These are phyloP conservation scores for Dermatophagoides farinae DNA, from an alignment of 1,140 invertebrate genomes.

Conservation along the genomic window DNA sequence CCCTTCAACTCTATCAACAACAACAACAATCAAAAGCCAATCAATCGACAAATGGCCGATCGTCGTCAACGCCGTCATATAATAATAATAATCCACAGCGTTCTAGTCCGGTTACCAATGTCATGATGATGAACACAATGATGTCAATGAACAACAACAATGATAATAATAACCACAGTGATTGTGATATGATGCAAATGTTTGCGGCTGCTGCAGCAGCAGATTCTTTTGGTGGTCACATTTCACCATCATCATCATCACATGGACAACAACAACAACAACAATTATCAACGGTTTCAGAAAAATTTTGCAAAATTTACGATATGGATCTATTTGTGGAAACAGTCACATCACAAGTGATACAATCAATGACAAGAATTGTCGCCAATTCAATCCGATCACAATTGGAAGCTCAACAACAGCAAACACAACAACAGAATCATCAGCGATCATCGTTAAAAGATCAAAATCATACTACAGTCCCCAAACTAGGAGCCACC, in stretches of 20 bases:
- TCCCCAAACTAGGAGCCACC: slow-evolving; percentile 40
- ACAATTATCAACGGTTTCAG: no score
- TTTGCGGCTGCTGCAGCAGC: not conserved
- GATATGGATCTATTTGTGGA: no score
- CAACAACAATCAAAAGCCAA: no score
- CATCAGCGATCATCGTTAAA: slow-evolving; percentile 56
- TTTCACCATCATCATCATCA: no score
- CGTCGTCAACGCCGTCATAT: no score
- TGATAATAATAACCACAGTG: not conserved
- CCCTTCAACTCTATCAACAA: slow-evolving; percentile 57
- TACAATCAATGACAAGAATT: slow-evolving; percentile 40
- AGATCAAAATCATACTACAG: slow-evolving; percentile 50
- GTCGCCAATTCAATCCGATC: not conserved
- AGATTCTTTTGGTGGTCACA: no score
- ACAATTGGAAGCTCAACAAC: not conserved
- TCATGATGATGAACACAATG: slow-evolving; percentile 25
- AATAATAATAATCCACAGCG: no score
- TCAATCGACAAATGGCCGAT: no score
- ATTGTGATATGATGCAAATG: slow-evolving; percentile 3
- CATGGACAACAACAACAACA: no score
- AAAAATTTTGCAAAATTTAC: not conserved
- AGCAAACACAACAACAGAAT: not conserved
- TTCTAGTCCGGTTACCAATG: no score
- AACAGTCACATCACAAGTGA: slow-evolving; percentile 15
- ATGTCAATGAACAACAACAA: not conserved